Conservation (phyloP, 2,797 vertebrate genomes). For the Rhodeus uyekii region DNA sequence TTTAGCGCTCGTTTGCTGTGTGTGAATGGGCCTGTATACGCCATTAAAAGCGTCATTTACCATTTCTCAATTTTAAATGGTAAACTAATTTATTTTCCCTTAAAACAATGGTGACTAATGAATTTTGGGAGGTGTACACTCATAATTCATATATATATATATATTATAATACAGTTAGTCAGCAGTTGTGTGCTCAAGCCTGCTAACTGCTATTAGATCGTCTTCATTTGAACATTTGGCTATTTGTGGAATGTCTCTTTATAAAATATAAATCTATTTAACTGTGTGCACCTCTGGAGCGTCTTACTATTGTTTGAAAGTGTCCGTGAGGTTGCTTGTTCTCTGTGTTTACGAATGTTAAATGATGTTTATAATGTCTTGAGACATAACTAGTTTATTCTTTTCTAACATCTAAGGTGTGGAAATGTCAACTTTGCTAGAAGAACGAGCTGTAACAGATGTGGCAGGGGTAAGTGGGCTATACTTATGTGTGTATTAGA, state of each 20-base stretch:
- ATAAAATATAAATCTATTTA: not conserved
- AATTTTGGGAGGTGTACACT: not conserved
- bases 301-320: not conserved
- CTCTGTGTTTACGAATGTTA: not conserved
- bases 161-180: no score
- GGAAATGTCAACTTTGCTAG: conserved; percentile 97
- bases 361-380: not conserved
- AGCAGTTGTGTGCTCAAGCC: not conserved
- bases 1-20: conserved; percentile 11
- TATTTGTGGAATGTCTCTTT: not conserved
- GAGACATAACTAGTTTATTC: not conserved
- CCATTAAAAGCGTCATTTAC: not conserved
- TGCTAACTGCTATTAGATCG: not conserved
- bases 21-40: conserved; percentile 3
- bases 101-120: not conserved
- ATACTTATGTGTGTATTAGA: not conserved
- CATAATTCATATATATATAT: no score
- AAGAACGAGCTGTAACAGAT: conserved; percentile 97
- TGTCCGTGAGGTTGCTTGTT: not conserved
- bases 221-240: not conserved
- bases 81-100: not conserved
- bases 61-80: not conserved
- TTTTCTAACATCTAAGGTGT: conserved; percentile 78
- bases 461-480: conserved; percentile 83
- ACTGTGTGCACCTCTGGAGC: not conserved